Conservation (phyloP, 2,888 invertebrate genomes). For the Bembecia ichneumoniformis region DNA sequence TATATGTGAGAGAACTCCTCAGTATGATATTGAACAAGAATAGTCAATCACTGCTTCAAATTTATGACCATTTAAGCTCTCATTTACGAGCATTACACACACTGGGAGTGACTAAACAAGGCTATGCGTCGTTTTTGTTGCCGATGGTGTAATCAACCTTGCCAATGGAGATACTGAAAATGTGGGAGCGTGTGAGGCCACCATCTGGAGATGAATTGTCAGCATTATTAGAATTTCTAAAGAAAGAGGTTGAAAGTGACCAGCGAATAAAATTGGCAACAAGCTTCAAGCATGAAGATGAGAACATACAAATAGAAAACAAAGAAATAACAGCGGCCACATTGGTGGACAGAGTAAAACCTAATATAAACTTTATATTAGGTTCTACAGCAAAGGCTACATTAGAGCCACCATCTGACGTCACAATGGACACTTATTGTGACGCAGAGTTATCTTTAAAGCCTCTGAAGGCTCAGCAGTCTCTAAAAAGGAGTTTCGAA, state of each 20-base stretch:
- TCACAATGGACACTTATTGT: background rate
- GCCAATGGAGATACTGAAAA: background rate
- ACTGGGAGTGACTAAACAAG: background rate
- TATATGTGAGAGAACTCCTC: background rate
- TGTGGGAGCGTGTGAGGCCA: background rate
- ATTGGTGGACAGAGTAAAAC: no score
- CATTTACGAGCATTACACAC: background rate
- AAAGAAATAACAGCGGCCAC: no score
- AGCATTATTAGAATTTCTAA: background rate
- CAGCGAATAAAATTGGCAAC: background rate
- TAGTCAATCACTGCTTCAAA: background rate
- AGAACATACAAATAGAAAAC: no score
- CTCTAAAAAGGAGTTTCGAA: conserved; percentile 15
- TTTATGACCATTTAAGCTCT: background rate
- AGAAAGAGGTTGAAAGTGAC: background rate
- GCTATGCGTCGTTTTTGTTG: background rate
- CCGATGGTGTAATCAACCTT: background rate
- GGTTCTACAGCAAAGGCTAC: no score
- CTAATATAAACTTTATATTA: background rate
- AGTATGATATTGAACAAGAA: background rate
- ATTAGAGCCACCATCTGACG: no score
- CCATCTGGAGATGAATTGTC: background rate
- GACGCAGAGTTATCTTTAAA: conserved; percentile 11
- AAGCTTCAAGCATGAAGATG: no score
- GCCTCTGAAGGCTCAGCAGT: no score